Conservation (phyloP, 2,113 vertebrate genomes). For the Pelodiscus sinensis region DNA sequence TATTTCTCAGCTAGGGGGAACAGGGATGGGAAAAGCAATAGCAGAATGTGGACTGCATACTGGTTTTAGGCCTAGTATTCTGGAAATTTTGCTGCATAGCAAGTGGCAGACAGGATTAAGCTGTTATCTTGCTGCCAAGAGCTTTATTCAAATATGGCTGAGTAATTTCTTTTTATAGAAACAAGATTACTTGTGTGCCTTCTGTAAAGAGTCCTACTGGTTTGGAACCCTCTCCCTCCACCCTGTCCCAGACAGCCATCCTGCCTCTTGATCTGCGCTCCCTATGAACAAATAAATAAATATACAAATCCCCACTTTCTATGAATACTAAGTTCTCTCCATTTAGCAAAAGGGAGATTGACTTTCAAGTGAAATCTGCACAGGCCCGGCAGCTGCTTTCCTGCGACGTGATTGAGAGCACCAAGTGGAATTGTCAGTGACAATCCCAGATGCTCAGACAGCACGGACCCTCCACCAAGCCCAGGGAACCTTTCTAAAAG, state of each 20-base stretch:
- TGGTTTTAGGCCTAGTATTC: not conserved
- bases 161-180: not conserved
- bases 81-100: not conserved
- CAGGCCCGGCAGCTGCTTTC: not conserved
- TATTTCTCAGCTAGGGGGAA: not conserved
- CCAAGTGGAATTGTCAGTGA: accelerated
- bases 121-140: not conserved
- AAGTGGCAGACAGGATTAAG: not conserved
- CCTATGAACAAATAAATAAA: accelerated
- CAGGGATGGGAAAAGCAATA: not conserved
- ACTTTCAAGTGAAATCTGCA: not conserved
- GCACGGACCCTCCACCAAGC: too few relatives aligned
- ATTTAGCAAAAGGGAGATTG: not conserved
- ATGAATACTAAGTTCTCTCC: not conserved
- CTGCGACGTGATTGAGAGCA: not conserved
- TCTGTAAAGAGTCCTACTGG: accelerated
- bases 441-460: not conserved
- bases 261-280: not conserved
- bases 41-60: not conserved
- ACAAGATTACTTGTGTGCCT: not conserved
- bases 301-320: not conserved
- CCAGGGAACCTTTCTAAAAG: accelerated
- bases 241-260: accelerated
- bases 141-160: not conserved
- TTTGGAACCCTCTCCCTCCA: not conserved